These are phyloP conservation scores for Camponotus floridanus DNA, from an alignment of 1,140 invertebrate genomes.

Conservation along the genomic window DNA sequence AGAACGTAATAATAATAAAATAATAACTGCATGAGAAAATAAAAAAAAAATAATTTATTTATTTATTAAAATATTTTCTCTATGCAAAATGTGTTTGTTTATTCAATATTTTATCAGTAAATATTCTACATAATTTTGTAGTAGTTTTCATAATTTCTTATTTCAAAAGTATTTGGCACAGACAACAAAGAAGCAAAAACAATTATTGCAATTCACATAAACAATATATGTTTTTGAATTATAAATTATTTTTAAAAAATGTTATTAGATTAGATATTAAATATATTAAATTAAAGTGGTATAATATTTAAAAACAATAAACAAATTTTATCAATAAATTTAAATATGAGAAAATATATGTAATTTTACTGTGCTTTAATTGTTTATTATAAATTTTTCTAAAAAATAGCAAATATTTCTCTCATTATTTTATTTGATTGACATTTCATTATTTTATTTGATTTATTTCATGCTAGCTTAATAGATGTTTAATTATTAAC, in stretches of 20 bases:
- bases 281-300: no score
- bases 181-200: neutral
- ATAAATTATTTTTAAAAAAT: no score
- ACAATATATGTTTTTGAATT: neutral
- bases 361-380: no score
- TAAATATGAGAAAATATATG: no score
- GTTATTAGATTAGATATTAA: no score
- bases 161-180: neutral
- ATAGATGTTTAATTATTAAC: neutral
- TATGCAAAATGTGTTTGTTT: neutral
- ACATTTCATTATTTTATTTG: neutral
- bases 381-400: neutral
- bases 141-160: neutral
- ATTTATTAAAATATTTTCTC: neutral
- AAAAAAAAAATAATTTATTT: neutral
- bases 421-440: slow-evolving; percentile 3
- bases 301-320: no score
- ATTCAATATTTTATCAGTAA: neutral
- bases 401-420: neutral
- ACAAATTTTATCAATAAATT: no score
- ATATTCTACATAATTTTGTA: neutral
- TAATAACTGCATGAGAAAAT: neutral
- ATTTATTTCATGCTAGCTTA: neutral
- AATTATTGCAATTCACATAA: neutral
- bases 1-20: slow-evolving; percentile 9